Evolutionary conservation across 2,888 invertebrate species (phyloP), one percentile per base, ranked within the genome.

Genomic region (Acronicta alni): DNA sequence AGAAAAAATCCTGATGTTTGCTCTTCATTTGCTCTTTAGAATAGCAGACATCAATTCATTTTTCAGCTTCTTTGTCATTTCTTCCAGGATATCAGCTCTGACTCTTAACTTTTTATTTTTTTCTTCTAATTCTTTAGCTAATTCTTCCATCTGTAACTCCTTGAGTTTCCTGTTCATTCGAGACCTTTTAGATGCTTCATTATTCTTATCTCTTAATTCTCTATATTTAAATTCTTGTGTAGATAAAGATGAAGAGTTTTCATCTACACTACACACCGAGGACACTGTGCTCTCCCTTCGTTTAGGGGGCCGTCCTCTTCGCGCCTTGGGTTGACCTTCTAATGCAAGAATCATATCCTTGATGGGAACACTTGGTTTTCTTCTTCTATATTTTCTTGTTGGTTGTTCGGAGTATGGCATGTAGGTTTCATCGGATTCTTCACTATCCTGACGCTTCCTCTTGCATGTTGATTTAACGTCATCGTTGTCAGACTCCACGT

Each of bases 181-280:
- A 1, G 97, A 97, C 75, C 96, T 95, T 75, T 97, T 95, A 41
- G 97, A 97, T 42, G 97, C 97, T 88, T 97, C 97, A 83, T 97
- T 97, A 87, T 97, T 97, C 84, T 96, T 97, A 81, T 96, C 96
- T 56, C 97, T 90, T 67, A 96, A 93, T 80, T 97, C 96, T 49
- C 96, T 92, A 84, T 97, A 97, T 69, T 94, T 95, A 44, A 86
- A 83, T 68, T 95, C 95, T 37, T 91, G 87, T 63, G 89, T 89
- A 62, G 94, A 92, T 43, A 84, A 79, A 52, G 80, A 87, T 57
- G 89, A 93, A 56, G 82, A 91, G 83, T 83, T 92, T 56, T 88
- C 94, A 82, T 85, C 94, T 79, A 88, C 71, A 73, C 94, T 94
- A 60, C 92, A 92, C 30, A 86, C 84, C 23, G 92, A 92, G 18